Percentiles rank a stretch among this genome's conserved stretches.
These are phyloP conservation scores for Diloba caeruleocephala DNA, from an alignment of 2,888 invertebrate genomes.

Conservation along the genomic window DNA sequence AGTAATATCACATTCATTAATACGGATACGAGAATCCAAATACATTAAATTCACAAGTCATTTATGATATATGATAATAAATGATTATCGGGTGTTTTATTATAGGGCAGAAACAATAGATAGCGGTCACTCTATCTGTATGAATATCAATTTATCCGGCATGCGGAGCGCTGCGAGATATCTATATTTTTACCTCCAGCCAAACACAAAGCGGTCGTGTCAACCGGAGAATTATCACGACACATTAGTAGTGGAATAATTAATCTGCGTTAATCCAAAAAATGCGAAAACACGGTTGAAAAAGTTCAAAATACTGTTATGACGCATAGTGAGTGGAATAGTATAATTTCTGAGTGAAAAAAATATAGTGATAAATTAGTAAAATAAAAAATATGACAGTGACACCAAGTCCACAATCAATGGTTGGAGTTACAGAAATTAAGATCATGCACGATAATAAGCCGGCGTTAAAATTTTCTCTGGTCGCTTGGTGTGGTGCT, in stretches of 20 bases:
- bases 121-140: slow-evolving; percentile 44
- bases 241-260: slow-evolving; percentile 28
- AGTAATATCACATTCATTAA: slow-evolving; percentile 10
- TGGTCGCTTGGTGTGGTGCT: slow-evolving; percentile 60
- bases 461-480: slow-evolving; percentile 14
- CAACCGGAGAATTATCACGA: slow-evolving; percentile 29
- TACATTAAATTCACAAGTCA: slow-evolving; percentile 15
- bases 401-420: slow-evolving; percentile 19
- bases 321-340: slow-evolving; percentile 33
- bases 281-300: slow-evolving; percentile 25
- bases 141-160: slow-evolving; percentile 53
- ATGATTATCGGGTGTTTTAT: slow-evolving; percentile 45
- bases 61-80: no score
- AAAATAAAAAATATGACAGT: slow-evolving; percentile 45
- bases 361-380: slow-evolving; percentile 12
- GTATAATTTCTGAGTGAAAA: slow-evolving; percentile 11
- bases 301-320: slow-evolving; percentile 33
- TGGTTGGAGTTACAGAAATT: slow-evolving; percentile 48
- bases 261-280: slow-evolving; percentile 14
- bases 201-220: slow-evolving; percentile 60
- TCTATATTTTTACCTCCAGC: slow-evolving; percentile 61
- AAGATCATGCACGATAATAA: slow-evolving; percentile 48
- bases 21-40: slow-evolving; percentile 4
- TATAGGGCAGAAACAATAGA: slow-evolving; percentile 37
- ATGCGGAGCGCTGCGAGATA: slow-evolving; percentile 48